Evolutionary conservation across 2,888 invertebrate genomes (phyloP).

Genomic region (Furcula furcula): DNA sequence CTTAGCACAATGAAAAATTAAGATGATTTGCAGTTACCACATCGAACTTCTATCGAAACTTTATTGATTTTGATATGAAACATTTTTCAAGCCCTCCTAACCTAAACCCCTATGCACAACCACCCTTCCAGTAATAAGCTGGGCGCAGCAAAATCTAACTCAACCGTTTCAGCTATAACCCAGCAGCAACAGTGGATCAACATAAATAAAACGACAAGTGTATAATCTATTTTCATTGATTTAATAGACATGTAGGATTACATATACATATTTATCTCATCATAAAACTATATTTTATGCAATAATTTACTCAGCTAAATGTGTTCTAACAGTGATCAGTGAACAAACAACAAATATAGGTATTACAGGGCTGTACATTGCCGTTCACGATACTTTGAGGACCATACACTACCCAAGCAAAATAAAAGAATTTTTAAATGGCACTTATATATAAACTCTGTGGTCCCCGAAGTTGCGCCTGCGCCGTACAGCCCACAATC

Average conservation of each 20-base stretch:
- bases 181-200: background rate
- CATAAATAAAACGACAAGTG: slow-evolving; percentile 47
- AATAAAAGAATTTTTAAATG: too few species aligned
- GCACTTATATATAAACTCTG: background rate
- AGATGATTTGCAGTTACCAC: too few species aligned
- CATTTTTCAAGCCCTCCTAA: too few species aligned
- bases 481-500: slow-evolving; percentile 11
- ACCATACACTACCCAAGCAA: too few species aligned
- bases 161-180: too few species aligned
- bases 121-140: too few species aligned
- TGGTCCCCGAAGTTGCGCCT: slow-evolving; percentile 11
- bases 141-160: too few species aligned
- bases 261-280: slow-evolving; percentile 79
- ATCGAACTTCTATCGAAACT: too few species aligned
- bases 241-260: slow-evolving; percentile 82
- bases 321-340: slow-evolving; percentile 75
- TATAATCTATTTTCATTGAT: slow-evolving; percentile 78
- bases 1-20: too few species aligned
- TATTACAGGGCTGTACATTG: slow-evolving; percentile 16
- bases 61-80: too few species aligned
- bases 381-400: slow-evolving; percentile 11
- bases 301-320: slow-evolving; percentile 74
- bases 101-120: too few species aligned
- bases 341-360: slow-evolving; percentile 68
- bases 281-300: slow-evolving; percentile 79